phyloP scores from a whole-genome alignment of 2,888 invertebrate species.

The Crematogaster levior region DNA sequence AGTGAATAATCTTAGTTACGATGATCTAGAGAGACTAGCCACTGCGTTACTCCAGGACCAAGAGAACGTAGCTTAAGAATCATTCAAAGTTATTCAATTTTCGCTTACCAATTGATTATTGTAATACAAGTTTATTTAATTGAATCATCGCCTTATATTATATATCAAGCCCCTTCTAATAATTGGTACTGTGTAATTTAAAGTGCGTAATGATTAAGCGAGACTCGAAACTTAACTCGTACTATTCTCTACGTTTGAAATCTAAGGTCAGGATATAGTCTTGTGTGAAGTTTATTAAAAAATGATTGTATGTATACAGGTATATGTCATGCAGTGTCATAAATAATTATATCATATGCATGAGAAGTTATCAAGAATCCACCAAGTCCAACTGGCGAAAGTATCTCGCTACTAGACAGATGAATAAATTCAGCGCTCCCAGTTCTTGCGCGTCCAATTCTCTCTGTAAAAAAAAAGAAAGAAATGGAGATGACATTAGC shows the following conservation, averaged over 20 bases:
- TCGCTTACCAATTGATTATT: slow-evolving; percentile 67
- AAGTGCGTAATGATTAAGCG: neutral
- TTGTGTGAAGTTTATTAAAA: slow-evolving; percentile 59
- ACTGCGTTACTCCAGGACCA: slow-evolving; percentile 90
- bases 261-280: neutral
- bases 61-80: slow-evolving; percentile 87
- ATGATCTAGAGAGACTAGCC: slow-evolving; percentile 88
- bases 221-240: neutral
- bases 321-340: neutral
- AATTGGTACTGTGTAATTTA: slow-evolving; percentile 26
- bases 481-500: slow-evolving; percentile 1
- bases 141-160: slow-evolving; percentile 60
- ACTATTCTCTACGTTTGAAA: slow-evolving; percentile 8
- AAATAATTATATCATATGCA: slow-evolving; percentile 6
- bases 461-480: slow-evolving; percentile 61
- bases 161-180: neutral
- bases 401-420: slow-evolving; percentile 91
- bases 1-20: slow-evolving; percentile 87
- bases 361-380: slow-evolving; percentile 84
- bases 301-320: slow-evolving; percentile 31
- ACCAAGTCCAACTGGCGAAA: slow-evolving; percentile 92
- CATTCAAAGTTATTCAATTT: slow-evolving; percentile 45
- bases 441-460: slow-evolving; percentile 85
- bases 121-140: slow-evolving; percentile 75
- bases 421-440: slow-evolving; percentile 90